Evolutionary conservation across 2,113 vertebrate genomes (phyloP), one percentile per base, ranked within the genome.

Genomic region (Paralichthys olivaceus): DNA sequence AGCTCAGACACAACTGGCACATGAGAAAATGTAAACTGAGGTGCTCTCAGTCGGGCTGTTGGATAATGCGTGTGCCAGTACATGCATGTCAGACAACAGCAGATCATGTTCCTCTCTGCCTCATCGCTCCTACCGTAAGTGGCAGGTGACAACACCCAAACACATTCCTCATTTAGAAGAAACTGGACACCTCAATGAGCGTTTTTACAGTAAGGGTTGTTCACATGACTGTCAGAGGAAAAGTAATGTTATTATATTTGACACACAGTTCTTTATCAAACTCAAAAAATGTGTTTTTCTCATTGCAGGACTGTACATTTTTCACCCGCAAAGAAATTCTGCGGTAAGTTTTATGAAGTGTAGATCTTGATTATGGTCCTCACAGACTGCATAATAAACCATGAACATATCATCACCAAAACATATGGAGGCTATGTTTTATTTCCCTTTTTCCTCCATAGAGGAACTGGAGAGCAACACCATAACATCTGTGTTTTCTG

Each of bases 291-390:
- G 9, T 59, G 9, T 83, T 89, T 84, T 6, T 85, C 71, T 90
- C 47, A 65, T 92, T 90, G 63, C 94, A 99, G 98, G 98, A 99
- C 80, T 99, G 98, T 75, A 98, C 97, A 0, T 99, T 98, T 93
- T 99, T 99, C 91, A 99, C 97, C 49, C 95, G 97, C 57, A 99
- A 99, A 87, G 98, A 99, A 94, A 99, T 99, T 77, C 96, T 99
- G 88, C 94, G 97, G 98, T 99, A 93, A 97, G 78, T 26, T 63
- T 72, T 17, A 32, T 51, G 19, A 12, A 2, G 0, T 54, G 13
- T 15, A 3, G 4, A 19, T 51, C 17, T 51, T 69, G 3, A 20
- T 59, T n/a, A 23, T 43, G 6, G 28, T 23, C 0, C 23, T 47
- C 1, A 11, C 19, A 60, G 4, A 29, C 1, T 55, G 15, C 58